Conservation (phyloP, 1,140 invertebrate species). For the Dendrolimus kikuchii region DNA sequence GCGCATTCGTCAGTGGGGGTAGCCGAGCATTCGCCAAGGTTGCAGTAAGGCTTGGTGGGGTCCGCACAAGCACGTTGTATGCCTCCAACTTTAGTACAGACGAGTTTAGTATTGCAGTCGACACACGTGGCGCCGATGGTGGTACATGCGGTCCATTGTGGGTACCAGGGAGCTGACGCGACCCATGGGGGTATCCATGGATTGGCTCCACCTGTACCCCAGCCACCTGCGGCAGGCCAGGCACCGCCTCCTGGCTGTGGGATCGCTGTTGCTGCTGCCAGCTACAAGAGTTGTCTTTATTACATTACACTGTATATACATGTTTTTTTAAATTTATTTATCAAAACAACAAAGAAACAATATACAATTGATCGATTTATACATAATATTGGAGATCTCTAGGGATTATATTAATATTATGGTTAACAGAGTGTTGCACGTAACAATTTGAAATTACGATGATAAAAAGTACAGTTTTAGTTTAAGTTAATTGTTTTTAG, state of each 20-base stretch:
- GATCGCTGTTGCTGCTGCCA: conserved; percentile 31
- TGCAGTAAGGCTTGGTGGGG: conserved; percentile 52
- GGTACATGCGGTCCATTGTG: conserved; percentile 49
- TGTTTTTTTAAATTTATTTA: too few relatives aligned
- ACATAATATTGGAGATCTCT: too few relatives aligned
- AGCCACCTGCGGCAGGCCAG: conserved; percentile 11
- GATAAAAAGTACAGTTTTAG: too few relatives aligned
- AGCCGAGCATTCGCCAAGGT: conserved; percentile 53
- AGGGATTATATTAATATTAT: too few relatives aligned
- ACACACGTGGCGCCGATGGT: conserved; percentile 39
- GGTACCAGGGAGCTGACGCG: conserved; percentile 37
- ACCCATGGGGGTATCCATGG: conserved; percentile 54
- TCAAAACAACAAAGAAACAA: too few relatives aligned
- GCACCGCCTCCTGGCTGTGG: conserved; percentile 23
- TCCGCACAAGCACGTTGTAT: conserved; percentile 43
- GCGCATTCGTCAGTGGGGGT: conserved; percentile 50
- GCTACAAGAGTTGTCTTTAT: conserved; percentile 15
- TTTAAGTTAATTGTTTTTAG: too few relatives aligned
- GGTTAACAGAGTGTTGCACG: too few relatives aligned
- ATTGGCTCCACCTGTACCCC: conserved; percentile 21
- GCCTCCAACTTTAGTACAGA: conserved; percentile 55
- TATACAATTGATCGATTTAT: too few relatives aligned
- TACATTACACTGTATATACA: too few relatives aligned
- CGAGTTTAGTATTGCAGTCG: conserved; percentile 45
- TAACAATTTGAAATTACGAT: too few relatives aligned